Conservation (phyloP, 2,113 vertebrate genomes). For the Chaetops frenatus region DNA sequence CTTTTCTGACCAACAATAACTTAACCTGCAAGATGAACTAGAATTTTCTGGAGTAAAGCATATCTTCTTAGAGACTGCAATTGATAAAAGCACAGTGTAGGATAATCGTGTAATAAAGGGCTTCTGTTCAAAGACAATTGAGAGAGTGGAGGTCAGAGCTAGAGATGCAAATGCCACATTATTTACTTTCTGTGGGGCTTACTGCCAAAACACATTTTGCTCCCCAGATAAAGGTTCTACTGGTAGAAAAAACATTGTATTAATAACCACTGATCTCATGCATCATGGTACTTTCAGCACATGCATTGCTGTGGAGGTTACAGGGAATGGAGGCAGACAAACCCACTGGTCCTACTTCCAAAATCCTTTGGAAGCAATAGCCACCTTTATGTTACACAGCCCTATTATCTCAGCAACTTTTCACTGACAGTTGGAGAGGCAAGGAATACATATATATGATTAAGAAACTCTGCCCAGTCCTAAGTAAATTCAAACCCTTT, state of each 20-base stretch:
- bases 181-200: background rate
- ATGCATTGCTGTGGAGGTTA: background rate
- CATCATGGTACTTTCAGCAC: background rate
- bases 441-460: background rate
- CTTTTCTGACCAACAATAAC: background rate
- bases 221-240: background rate
- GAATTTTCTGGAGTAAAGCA: background rate
- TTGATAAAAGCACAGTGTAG: background rate
- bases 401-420: background rate
- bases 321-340: background rate
- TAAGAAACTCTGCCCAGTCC: background rate
- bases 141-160: background rate
- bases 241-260: background rate
- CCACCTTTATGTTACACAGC: background rate
- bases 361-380: background rate
- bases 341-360: background rate
- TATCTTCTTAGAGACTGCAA: background rate
- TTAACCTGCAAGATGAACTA: background rate
- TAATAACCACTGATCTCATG: slow-evolving; percentile 10
- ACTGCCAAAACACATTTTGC: background rate
- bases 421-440: background rate
- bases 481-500: background rate
- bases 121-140: background rate
- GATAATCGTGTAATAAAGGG: background rate
- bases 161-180: background rate